Conservation (phyloP, 2,888 invertebrate genomes). For the Ochlodes sylvanus region DNA sequence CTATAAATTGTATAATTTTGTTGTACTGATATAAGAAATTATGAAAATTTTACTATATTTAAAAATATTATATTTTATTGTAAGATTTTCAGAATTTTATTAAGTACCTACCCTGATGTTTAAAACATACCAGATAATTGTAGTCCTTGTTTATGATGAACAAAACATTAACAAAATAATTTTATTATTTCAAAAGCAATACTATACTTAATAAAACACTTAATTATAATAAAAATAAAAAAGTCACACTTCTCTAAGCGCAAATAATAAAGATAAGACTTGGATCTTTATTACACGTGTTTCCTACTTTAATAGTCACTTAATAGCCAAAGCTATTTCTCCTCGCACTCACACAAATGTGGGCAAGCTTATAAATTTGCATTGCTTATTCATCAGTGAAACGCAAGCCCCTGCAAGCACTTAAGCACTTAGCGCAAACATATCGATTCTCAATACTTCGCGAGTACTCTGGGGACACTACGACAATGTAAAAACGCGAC, state of each 20-base stretch:
- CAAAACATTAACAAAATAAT: too few relatives aligned
- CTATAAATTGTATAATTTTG: too few relatives aligned
- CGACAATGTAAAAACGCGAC: slow-evolving; percentile 79
- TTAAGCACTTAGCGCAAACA: slow-evolving; percentile 83
- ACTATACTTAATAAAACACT: too few relatives aligned
- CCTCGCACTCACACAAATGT: slow-evolving; percentile 44
- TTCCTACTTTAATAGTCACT: slow-evolving; percentile 29
- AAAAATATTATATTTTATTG: too few relatives aligned
- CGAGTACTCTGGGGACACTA: slow-evolving; percentile 72
- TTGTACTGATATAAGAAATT: too few relatives aligned
- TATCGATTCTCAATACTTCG: slow-evolving; percentile 78
- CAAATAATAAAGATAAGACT: slow-evolving; percentile 19
- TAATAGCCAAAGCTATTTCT: slow-evolving; percentile 31
- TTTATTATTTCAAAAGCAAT: too few relatives aligned
- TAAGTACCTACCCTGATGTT: too few relatives aligned
- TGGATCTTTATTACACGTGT: slow-evolving; percentile 30
- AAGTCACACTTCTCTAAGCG: background rate
- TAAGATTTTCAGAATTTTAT: too few relatives aligned
- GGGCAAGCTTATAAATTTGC: slow-evolving; percentile 56
- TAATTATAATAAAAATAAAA: too few relatives aligned
- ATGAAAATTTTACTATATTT: too few relatives aligned
- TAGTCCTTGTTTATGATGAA: too few relatives aligned
- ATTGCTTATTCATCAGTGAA: slow-evolving; percentile 76
- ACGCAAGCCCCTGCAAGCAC: slow-evolving; percentile 78
- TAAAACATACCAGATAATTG: too few relatives aligned